Conservation (phyloP, 2,888 invertebrate genomes). For the Drosophila subquinaria region DNA sequence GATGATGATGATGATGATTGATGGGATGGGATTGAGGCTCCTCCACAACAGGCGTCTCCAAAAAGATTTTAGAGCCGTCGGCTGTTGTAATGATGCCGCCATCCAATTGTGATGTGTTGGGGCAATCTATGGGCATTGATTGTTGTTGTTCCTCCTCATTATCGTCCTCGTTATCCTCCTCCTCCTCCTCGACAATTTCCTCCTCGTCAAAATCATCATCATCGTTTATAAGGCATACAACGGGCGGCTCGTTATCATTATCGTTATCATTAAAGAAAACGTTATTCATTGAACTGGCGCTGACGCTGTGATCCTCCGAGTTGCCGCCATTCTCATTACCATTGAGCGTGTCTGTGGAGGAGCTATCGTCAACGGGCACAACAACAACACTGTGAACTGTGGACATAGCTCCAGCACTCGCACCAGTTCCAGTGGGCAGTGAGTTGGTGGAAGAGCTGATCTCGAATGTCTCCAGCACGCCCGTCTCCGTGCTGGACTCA, state of each 20-base stretch:
- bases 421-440: constrained; percentile 63
- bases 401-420: too few relatives aligned
- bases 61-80: constrained; percentile 81
- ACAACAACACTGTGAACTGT: too few relatives aligned
- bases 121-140: constrained; percentile 40
- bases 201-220: constrained; percentile 78
- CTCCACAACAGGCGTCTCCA: constrained; percentile 85
- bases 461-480: constrained; percentile 77
- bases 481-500: constrained; percentile 78
- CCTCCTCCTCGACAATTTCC: constrained; percentile 60
- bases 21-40: constrained; percentile 76
- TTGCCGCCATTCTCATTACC: constrained; percentile 41
- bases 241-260: constrained; percentile 62
- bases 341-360: constrained; percentile 79
- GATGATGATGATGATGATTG: constrained; percentile 29
- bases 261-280: constrained; percentile 29
- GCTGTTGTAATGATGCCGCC: constrained; percentile 73
- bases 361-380: constrained; percentile 80
- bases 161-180: constrained; percentile 53
- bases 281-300: constrained; percentile 40
- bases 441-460: constrained; percentile 83
- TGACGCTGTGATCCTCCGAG: constrained; percentile 45
- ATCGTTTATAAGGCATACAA: constrained; percentile 81
- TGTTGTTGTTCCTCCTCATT: constrained; percentile 35
- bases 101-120: constrained; percentile 68